Base-by-base conservation (phyloP, 2,888 invertebrate genomes). In the Epistrophe grossulariae region DNA sequence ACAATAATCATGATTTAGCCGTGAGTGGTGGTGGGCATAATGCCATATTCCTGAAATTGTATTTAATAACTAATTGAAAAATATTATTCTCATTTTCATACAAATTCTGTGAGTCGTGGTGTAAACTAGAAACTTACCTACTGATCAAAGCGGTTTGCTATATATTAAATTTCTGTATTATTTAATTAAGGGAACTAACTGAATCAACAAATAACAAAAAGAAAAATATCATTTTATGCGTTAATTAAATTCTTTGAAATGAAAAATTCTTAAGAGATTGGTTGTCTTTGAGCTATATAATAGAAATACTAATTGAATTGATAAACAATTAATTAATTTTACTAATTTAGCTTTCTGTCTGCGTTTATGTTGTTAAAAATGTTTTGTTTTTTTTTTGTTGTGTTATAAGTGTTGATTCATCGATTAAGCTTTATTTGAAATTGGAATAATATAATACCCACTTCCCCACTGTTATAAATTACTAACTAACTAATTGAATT, bases 151-250 rank as follows among this genome's bases (percentile, higher is more conserved):
- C n/a, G n/a, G n/a, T n/a, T n/a, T n/a, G n/a, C n/a, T n/a, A n/a
- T n/a, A n/a, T n/a, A n/a, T n/a, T n/a, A n/a, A n/a, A n/a, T n/a
- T n/a, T n/a, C n/a, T n/a, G n/a, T n/a, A 43, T 15, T 15, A 15
- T 15, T 43, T 43, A 6, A 15, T 15, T 5, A 13, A 31, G 50
- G 17, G 5, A 15, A 48, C 11, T 31, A 35, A 19, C 7, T n/a
- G n/a, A 45, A n/a, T 45, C 8, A 45, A 45, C 45, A 45, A 45
- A 48, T 1, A 45, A 31, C 11, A 4, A 43, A 15, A 6, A 5
- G n/a, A 0, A 6, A 5, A 2, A n/a, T n/a, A n/a, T 2, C 15
- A 0, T 15, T 6, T 0, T 15, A 15, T 15, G 43, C 6, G 6
- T n/a, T 45, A 45, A 45, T 48, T 48, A 4, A 17, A 10, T 48